Conservation (phyloP, 2,113 vertebrate species). For the Clarias batrachus region DNA sequence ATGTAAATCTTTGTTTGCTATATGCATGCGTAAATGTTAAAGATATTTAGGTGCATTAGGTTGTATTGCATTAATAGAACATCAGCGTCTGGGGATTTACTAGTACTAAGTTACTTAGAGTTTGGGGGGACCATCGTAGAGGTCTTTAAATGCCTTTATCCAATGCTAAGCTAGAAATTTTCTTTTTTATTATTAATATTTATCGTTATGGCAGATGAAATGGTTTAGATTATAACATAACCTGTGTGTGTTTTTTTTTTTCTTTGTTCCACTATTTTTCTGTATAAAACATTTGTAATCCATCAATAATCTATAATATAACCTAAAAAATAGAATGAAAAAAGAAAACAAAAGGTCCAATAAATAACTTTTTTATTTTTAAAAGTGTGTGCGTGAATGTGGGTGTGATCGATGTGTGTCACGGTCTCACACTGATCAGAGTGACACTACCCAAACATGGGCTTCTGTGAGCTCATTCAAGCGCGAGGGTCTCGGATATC, state of each 20-base stretch:
- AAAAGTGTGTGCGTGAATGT: too few relatives aligned
- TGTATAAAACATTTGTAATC: neutral
- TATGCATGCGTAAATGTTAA: neutral
- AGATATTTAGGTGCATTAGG: conserved; percentile 23
- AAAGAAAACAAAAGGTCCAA: neutral
- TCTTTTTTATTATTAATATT: conserved; percentile 5
- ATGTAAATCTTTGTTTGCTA: neutral
- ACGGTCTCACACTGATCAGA: too few relatives aligned
- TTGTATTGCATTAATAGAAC: conserved; percentile 36
- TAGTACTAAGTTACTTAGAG: conserved; percentile 14
- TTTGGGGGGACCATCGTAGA: conserved; percentile 39
- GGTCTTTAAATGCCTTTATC: conserved; percentile 34
- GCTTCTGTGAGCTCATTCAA: too few relatives aligned
- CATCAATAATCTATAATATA: neutral
- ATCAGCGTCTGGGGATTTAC: neutral
- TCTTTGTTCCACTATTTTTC: neutral
- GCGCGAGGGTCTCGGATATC: too few relatives aligned
- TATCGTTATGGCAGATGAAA: conserved; percentile 3
- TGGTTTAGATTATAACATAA: neutral
- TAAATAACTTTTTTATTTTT: neutral
- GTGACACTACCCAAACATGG: too few relatives aligned
- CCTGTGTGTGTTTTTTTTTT: neutral
- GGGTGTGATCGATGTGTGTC: too few relatives aligned
- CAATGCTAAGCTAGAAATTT: conserved; percentile 11
- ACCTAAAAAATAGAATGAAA: neutral